Evolutionary conservation across 2,113 vertebrate species (phyloP).

Genomic region (Hypocryptadius cinnamomeus): DNA sequence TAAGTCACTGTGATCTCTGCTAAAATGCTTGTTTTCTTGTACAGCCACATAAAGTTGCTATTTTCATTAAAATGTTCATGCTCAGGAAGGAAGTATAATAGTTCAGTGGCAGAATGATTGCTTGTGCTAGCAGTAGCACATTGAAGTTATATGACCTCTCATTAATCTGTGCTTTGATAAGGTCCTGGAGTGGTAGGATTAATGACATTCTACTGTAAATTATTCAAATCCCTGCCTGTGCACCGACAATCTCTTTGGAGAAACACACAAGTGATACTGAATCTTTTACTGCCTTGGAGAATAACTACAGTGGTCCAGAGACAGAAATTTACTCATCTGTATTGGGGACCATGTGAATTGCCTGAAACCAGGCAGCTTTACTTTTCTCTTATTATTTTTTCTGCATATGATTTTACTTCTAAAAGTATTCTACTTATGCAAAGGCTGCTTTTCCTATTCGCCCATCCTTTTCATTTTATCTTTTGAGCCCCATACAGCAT

Average conservation of each 20-base stretch:
- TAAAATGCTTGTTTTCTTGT: background rate
- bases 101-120: background rate
- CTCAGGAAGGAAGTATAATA: background rate
- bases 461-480: background rate
- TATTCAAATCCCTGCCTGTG: constrained; percentile 32
- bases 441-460: background rate
- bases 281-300: background rate
- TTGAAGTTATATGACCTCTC: constrained; percentile 23
- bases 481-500: background rate
- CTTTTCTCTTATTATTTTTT: background rate
- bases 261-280: background rate
- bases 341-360: background rate
- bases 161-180: constrained; percentile 49
- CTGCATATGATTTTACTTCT: background rate
- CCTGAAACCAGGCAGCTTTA: background rate
- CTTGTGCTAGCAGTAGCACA: background rate
- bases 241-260: background rate
- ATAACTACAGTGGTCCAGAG: background rate
- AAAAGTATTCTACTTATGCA: background rate
- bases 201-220: constrained; percentile 25
- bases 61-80: background rate
- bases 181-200: constrained; percentile 13
- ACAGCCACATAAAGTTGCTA: background rate
- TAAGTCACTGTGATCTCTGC: background rate
- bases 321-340: background rate